Base-by-base conservation (phyloP, 30 jellyfish, hydroid and myxozoan genomes). In the Pseudorhiza aurosa region DNA sequence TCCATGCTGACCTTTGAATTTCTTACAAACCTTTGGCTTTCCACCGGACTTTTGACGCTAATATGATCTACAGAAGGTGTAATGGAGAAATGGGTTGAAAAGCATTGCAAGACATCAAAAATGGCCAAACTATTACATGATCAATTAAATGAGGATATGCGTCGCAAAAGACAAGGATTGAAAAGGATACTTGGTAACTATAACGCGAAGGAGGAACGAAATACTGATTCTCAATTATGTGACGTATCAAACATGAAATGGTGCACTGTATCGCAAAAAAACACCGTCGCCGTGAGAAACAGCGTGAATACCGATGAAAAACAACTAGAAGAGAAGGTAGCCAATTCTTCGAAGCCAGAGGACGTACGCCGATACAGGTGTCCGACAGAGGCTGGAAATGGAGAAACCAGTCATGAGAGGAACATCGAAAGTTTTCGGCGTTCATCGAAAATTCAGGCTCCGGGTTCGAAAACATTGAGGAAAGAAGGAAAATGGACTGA, bases 71-170 rank as follows among this genome's bases (percentile, higher is more conserved):
- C 18, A 64, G 77, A 24, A 9, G 59, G 35, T 10, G 53, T 47
- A 33, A 6, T 49, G 47, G 63, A 80, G 57, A 80, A 47, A 37
- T 80, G 91, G 91, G 21, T 36, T 9, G 77, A 64, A 25, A 65
- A 33, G 19, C 50, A 65, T n/a, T 28, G 60, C 0, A 65, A 27
- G 21, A 26, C 67, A n/a, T 80, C 91, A 10, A 60, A 65, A 39
- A 80, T 80, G 84, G 72, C 77, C 25, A 33, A n/a, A 18, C 84
- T 80, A 12, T 40, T 80, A 1, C 65, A 45, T 28, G 70, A 65
- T 2, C 72, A 45, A 22, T 49, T 47, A 6, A 40, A 46, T 17
- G 63, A 80, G 32, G 26, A 53, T 19, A 12, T 53, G 6, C 36
- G 64, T 5, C 15, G 39, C 14, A 58, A 39, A 57, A 10, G 49